phyloP scores from a whole-genome alignment of 2,797 vertebrate species.

The Rhodeus uyekii region DNA sequence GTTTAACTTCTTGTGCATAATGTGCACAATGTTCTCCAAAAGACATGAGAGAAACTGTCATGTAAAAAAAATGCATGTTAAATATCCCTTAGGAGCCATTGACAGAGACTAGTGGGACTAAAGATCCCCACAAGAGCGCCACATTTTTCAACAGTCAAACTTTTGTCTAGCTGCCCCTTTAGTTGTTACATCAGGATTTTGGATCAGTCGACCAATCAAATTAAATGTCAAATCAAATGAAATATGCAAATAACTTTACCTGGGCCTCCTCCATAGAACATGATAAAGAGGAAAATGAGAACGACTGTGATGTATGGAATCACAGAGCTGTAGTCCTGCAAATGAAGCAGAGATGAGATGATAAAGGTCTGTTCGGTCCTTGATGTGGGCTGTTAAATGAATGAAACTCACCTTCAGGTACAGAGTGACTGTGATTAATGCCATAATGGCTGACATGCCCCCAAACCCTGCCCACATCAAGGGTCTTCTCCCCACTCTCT shows the following conservation, averaged over 20 bases:
- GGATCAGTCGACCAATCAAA: background rate
- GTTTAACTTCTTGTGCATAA: background rate
- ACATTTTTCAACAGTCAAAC: background rate
- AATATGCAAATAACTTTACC: constrained; percentile 67
- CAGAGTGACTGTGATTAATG: constrained; percentile 74
- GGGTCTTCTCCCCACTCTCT: constrained; percentile 75
- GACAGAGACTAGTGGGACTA: background rate
- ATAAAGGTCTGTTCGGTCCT: background rate
- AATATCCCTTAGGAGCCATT: too few relatives aligned
- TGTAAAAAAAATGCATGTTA: too few relatives aligned
- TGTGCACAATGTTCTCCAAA: background rate
- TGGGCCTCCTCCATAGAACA: constrained; percentile 80
- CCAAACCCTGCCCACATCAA: constrained; percentile 77
- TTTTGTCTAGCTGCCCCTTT: background rate
- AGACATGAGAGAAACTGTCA: too few relatives aligned
- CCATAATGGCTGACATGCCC: constrained; percentile 72
- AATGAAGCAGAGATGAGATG: background rate
- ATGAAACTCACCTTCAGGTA: constrained; percentile 75
- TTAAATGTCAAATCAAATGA: background rate
- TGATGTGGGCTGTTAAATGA: background rate
- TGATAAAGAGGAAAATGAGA: constrained; percentile 76
- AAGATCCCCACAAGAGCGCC: too few relatives aligned
- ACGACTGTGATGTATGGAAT: constrained; percentile 73
- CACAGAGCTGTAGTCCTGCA: constrained; percentile 74
- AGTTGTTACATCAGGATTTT: background rate